Conservation (phyloP, 2,113 vertebrate species). For the Poecile atricapillus region DNA sequence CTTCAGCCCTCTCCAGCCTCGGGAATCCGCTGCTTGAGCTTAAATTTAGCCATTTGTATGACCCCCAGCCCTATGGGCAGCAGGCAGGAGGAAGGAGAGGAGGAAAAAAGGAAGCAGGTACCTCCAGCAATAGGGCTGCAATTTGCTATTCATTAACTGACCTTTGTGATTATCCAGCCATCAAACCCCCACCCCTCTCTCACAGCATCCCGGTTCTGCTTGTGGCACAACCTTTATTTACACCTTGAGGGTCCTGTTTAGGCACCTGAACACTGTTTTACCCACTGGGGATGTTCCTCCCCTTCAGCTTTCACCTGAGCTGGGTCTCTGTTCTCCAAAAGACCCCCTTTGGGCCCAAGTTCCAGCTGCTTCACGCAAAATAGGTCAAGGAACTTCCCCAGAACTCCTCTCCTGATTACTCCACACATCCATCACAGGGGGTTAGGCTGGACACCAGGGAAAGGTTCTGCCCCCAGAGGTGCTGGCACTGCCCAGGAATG, state of each 20-base stretch:
- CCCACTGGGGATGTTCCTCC: not conserved
- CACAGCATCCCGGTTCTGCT: not conserved
- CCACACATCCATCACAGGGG: too few relatives aligned
- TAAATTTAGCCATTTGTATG: not conserved
- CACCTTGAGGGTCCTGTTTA: not conserved
- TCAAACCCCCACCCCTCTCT: not conserved
- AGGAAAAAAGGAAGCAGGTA: not conserved
- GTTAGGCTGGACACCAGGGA: accelerated
- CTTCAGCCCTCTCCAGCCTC: not conserved
- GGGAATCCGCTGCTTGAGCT: not conserved
- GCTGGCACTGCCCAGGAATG: not conserved
- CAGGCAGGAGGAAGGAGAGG: not conserved
- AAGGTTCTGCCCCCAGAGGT: not conserved
- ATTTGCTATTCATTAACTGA: not conserved
- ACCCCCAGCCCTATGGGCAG: not conserved
- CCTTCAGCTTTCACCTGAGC: not conserved
- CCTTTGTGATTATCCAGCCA: not conserved
- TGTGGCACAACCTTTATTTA: not conserved
- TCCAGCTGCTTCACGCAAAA: not conserved
- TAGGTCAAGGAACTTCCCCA: not conserved
- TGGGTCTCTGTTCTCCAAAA: not conserved
- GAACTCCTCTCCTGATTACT: not conserved
- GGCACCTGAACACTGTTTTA: not conserved
- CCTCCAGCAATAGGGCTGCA: not conserved
- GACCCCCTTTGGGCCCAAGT: not conserved